Evolutionary conservation across 2,888 invertebrate genomes (phyloP).

Genomic region (Pediacus dermestoides): DNA sequence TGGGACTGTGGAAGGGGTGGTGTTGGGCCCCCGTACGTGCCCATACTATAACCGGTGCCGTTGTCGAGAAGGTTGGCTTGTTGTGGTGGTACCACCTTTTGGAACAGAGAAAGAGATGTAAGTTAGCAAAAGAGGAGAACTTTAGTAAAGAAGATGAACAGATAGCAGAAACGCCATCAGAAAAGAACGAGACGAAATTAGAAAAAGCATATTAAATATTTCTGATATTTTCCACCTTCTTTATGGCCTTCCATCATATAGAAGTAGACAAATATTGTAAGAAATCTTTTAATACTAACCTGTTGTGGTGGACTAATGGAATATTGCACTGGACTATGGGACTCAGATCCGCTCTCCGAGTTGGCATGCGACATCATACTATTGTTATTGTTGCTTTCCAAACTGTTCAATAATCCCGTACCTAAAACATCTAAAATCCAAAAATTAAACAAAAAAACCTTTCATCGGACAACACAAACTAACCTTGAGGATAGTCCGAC

Average conservation of each 20-base stretch:
- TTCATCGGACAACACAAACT: neutral
- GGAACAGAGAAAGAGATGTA: too few species aligned
- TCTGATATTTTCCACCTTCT: too few species aligned
- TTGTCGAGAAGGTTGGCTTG: conserved; percentile 33
- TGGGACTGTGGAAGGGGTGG: conserved; percentile 33
- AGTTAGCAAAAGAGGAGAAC: too few species aligned
- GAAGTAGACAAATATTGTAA: too few species aligned
- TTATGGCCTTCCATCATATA: too few species aligned
- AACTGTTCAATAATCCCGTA: conserved; percentile 46
- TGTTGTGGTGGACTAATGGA: conserved; percentile 47
- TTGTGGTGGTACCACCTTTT: conserved; percentile 42
- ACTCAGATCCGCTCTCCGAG: conserved; percentile 49
- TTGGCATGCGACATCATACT: conserved; percentile 49
- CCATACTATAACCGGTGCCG: conserved; percentile 38
- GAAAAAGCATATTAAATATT: too few species aligned
- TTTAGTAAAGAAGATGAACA: too few species aligned
- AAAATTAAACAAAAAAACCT: neutral
- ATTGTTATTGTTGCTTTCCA: conserved; percentile 51
- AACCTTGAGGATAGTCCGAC: conserved; percentile 70
- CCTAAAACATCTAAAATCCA: conserved; percentile 46
- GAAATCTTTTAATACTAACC: too few species aligned
- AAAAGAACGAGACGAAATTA: too few species aligned
- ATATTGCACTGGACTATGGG: conserved; percentile 52
- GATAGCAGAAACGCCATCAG: too few species aligned
- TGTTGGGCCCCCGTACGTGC: conserved; percentile 40